Evolutionary conservation across 2,888 invertebrate species (phyloP), one percentile per base, ranked within the genome.

Genomic region (Catocala nupta): DNA sequence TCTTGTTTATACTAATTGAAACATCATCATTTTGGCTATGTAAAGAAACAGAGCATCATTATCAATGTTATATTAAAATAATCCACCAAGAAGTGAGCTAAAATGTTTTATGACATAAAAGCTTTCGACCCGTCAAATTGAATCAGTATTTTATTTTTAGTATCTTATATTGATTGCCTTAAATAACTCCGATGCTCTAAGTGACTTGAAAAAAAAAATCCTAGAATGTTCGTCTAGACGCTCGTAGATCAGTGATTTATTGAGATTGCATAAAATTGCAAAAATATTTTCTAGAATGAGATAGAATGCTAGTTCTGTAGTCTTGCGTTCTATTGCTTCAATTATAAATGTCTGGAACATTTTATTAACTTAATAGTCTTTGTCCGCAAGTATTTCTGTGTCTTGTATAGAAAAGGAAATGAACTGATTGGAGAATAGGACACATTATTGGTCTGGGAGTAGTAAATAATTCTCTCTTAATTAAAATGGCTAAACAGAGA

Each of bases 1-100:
- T 72, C 70, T 69, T 73, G 69, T 78, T 70, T 71, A 65, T 68
- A 71, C 60, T 75, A 71, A 82, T 81, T 73, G 68, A 72, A 69
- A 69, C 66, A 62, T 65, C 55, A 72, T 73, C 63, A 51, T 64
- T 67, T 63, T 59, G 45, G 55, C 60, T 61, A 64, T 62, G 51
- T 36, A 68, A 62, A 69, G 58, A 63, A 68, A 62, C n/a, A 57
- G 16, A 36, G 5, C 39, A 59, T 39, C 11, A 59, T 56, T 57
- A 53, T 56, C 39, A 39, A 54, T 58, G 43, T 64, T 56, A 42
- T 11, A 45, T 12, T 47, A 60, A 55, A 65, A 63, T 43, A 57
- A 54, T 44, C 36, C 44, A 54, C 39, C 34, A 51, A 53, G 34
- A 53, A 47, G 12, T 5, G 5, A 57, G 48, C 13, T 42, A 7